Conservation (phyloP, 2,113 vertebrate genomes). For the Aix galericulata region DNA sequence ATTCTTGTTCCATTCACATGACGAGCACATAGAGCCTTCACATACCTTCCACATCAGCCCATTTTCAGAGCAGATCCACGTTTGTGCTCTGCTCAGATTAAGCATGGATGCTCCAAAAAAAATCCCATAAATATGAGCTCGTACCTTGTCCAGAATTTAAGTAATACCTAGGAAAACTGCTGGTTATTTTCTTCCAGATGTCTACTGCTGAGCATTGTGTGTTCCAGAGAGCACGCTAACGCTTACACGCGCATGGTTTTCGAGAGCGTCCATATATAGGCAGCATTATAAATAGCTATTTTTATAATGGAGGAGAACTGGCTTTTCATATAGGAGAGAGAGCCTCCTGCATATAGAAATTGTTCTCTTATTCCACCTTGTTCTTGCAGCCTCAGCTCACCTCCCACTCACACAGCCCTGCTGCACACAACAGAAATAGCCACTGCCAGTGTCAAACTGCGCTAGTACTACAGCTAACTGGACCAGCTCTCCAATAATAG, state of each 20-base stretch:
- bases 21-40: background rate
- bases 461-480: background rate
- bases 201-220: background rate
- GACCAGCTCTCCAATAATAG: background rate
- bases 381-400: background rate
- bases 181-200: background rate
- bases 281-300: slow-evolving; percentile 46
- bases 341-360: slow-evolving; percentile 22
- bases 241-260: background rate
- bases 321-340: background rate
- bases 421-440: background rate
- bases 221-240: background rate
- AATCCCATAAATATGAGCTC: background rate
- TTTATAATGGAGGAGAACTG: slow-evolving; percentile 20
- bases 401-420: background rate
- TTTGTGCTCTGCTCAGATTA: background rate
- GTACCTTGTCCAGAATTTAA: background rate
- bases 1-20: background rate
- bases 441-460: background rate
- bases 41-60: background rate
- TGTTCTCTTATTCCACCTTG: background rate
- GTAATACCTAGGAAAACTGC: background rate
- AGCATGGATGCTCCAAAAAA: background rate
- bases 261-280: slow-evolving; percentile 55
- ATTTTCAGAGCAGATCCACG: background rate